phyloP scores from a whole-genome alignment of 1,140 invertebrate species.

The Heliothis virescens region DNA sequence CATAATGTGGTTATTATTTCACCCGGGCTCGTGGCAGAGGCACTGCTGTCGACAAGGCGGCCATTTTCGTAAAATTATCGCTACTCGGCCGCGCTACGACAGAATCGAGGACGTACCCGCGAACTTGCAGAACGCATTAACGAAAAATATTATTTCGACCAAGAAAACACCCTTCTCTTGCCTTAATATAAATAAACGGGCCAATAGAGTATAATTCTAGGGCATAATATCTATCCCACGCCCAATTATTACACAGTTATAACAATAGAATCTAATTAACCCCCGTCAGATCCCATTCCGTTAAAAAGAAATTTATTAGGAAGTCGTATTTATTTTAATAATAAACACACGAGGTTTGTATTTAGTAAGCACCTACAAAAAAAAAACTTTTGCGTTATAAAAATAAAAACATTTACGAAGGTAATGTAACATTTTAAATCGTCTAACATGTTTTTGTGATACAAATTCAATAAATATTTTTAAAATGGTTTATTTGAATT shows the following conservation, averaged over 20 bases:
- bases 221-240: constrained; percentile 38
- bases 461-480: too few relatives aligned
- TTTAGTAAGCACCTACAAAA: background rate
- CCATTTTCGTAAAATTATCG: constrained; percentile 82
- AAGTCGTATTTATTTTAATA: constrained; percentile 30
- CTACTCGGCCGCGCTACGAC: constrained; percentile 77
- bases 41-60: constrained; percentile 78
- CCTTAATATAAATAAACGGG: constrained; percentile 56
- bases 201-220: constrained; percentile 51
- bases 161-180: constrained; percentile 61
- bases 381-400: background rate
- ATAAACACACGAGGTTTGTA: constrained; percentile 11
- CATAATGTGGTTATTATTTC: constrained; percentile 84
- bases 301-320: constrained; percentile 42
- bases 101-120: constrained; percentile 71
- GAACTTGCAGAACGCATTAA: constrained; percentile 72
- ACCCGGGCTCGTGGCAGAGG: constrained; percentile 69
- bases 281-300: constrained; percentile 45
- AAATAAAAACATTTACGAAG: too few relatives aligned
- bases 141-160: constrained; percentile 70
- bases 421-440: background rate
- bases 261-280: constrained; percentile 55
- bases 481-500: too few relatives aligned
- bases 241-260: constrained; percentile 51
- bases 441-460: too few relatives aligned